Percentiles rank a stretch among this genome's conserved stretches.
phyloP scores from a whole-genome alignment of 2,113 vertebrate genomes.

The Stercorarius parasiticus region DNA sequence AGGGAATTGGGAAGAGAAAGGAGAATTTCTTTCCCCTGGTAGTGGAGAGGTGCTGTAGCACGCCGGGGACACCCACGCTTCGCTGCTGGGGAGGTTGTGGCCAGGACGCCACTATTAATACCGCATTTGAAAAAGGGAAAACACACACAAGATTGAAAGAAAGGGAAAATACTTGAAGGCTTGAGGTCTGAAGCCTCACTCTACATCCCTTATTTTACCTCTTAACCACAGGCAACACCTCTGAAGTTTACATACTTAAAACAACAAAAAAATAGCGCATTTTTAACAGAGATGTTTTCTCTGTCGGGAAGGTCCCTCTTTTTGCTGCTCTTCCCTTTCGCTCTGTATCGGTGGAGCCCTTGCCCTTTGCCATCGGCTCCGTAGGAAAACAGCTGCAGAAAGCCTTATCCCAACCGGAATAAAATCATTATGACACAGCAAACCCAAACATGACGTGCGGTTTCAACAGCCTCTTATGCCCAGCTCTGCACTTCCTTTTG shows the following conservation, averaged over 20 bases:
- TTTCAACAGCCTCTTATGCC: conserved; percentile 61
- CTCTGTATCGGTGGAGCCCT: neutral
- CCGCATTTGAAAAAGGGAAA: neutral
- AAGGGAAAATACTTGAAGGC: conserved; percentile 2
- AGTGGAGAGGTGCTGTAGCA: neutral
- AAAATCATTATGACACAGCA: conserved; percentile 65
- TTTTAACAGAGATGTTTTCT: neutral
- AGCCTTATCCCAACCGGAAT: conserved; percentile 50
- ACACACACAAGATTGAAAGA: neutral
- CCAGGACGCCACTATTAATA: fast-evolving
- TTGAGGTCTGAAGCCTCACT: conserved; percentile 50
- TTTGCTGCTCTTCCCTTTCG: neutral
- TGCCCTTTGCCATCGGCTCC: neutral
- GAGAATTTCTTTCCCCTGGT: neutral
- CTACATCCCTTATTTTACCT: conserved; percentile 33
- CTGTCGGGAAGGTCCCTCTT: neutral
- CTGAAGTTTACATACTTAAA: neutral
- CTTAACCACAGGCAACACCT: neutral
- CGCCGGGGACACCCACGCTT: neutral
- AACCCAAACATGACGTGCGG: conserved; percentile 58
- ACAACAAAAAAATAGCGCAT: neutral
- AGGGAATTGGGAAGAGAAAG: neutral
- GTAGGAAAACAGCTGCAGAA: conserved; percentile 61
- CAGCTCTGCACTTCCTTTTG: conserved; percentile 62
- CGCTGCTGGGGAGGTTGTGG: neutral